Evolutionary conservation across 2,113 vertebrate species (phyloP).

Genomic region (Gopherus flavomarginatus): DNA sequence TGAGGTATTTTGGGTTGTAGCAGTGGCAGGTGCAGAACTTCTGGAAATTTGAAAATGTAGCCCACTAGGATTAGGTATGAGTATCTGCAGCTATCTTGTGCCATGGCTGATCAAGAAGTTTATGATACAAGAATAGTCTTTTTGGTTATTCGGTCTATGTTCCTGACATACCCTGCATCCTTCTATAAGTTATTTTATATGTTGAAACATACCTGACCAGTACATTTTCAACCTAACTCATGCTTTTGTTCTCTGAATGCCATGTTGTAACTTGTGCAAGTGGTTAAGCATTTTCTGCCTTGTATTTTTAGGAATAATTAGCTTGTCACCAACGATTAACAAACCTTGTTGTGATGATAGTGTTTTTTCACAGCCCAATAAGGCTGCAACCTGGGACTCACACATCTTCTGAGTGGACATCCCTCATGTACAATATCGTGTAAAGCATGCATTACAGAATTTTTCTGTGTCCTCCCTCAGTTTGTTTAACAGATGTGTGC

Average conservation of each 20-base stretch:
- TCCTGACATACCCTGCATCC: not conserved
- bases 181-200: not conserved
- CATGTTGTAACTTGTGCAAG: not conserved
- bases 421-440: not conserved
- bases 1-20: not conserved
- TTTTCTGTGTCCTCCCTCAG: rapidly evolving
- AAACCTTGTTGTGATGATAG: not conserved
- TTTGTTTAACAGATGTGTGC: not conserved
- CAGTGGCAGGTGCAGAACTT: rapidly evolving
- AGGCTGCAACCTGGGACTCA: not conserved
- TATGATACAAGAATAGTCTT: not conserved
- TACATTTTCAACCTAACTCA: not conserved
- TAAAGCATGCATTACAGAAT: not conserved
- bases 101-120: not conserved
- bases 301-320: not conserved
- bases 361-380: not conserved
- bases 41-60: not conserved
- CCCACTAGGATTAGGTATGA: rapidly evolving
- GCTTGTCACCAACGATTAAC: not conserved
- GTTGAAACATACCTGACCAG: not conserved
- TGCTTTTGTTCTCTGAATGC: not conserved
- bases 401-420: not conserved
- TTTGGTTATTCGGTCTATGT: not conserved
- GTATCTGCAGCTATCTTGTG: not conserved
- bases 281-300: not conserved